Evolutionary conservation across 2,797 vertebrate genomes (phyloP), one percentile per base, ranked within the genome.

Genomic region (Acanthopagrus latus): DNA sequence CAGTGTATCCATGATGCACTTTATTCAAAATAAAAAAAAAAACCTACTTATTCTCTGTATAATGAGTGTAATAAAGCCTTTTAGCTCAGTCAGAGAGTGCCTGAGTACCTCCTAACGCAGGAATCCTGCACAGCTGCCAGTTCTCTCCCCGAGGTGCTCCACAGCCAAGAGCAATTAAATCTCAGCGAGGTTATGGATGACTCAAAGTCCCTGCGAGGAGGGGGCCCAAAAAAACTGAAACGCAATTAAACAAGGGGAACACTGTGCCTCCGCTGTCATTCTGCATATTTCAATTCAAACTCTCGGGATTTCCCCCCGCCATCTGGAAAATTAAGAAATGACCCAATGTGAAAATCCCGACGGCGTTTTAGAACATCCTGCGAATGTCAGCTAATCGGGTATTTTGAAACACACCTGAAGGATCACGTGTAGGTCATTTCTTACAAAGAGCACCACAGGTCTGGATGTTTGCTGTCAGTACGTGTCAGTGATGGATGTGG

Each of bases 131-230:
- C 74, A 63, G 88, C 86, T 76, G 89, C 86, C 83, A 83, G 73
- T 27, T 82, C 67, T 57, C 78, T 86, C 90, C 82, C 88, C 0
- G 21, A 83, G 83, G 88, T 80, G 55, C 78, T 81, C 50, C 7
- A 67, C 85, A 86, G 89, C 90, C 89, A 91, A 76, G 88, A 88
- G 82, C 82, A 84, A 91, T 89, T 91, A 87, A 77, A 86, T 79
- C 81, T 82, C 75, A 9, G 71, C n/a, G 80, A 88, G 78, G 87
- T 78, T 85, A 82, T 43, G 71, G 82, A 91, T 85, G 80, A 89
- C 83, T 91, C 86, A 71, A 76, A 67, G 77, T 85, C 86, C 81
- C 86, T 14, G 56, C 0, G 68, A 91, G 87, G 83, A 69, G 76
- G 83, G 76, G 79, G 73, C 75, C 88, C 69, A 16, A 76, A 85